Evolutionary conservation across 2,888 invertebrate species (phyloP).

Genomic region (Frankliniella intonsa): DNA sequence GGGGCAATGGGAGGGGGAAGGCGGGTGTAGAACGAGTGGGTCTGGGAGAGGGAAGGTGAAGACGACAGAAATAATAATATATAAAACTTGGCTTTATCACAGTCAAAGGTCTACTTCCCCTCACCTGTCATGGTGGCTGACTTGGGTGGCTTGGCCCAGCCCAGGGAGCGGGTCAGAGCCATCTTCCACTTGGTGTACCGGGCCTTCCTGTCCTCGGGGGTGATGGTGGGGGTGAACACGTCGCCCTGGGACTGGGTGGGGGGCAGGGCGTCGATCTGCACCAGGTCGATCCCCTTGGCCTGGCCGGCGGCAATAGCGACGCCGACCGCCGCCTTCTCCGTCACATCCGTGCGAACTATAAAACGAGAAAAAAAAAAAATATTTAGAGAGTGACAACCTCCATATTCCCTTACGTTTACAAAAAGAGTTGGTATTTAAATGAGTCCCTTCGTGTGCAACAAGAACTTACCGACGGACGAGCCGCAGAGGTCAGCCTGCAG

Average conservation of each 20-base stretch:
- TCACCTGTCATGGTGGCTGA: slow-evolving; percentile 74
- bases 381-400: slow-evolving; percentile 9
- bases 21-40: not conserved
- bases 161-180: slow-evolving; percentile 86
- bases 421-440: not conserved
- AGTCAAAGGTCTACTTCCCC: slow-evolving; percentile 8
- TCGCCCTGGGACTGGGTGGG: slow-evolving; percentile 1
- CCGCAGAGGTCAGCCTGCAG: slow-evolving; percentile 92
- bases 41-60: not conserved
- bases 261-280: slow-evolving; percentile 52
- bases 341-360: slow-evolving; percentile 70
- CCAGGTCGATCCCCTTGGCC: slow-evolving; percentile 67
- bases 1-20: not conserved
- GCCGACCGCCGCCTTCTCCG: slow-evolving; percentile 89
- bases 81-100: not conserved
- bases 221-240: slow-evolving; percentile 56
- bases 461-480: slow-evolving; percentile 73
- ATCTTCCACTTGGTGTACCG: slow-evolving; percentile 90
- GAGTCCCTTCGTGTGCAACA: not conserved
- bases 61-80: not conserved
- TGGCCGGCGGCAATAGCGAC: slow-evolving; percentile 87
- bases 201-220: slow-evolving; percentile 59
- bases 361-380: slow-evolving; percentile 32
- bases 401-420: not conserved
- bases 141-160: slow-evolving; percentile 77